Conservation (phyloP, 2,888 invertebrate genomes). For the Athetis lepigone region DNA sequence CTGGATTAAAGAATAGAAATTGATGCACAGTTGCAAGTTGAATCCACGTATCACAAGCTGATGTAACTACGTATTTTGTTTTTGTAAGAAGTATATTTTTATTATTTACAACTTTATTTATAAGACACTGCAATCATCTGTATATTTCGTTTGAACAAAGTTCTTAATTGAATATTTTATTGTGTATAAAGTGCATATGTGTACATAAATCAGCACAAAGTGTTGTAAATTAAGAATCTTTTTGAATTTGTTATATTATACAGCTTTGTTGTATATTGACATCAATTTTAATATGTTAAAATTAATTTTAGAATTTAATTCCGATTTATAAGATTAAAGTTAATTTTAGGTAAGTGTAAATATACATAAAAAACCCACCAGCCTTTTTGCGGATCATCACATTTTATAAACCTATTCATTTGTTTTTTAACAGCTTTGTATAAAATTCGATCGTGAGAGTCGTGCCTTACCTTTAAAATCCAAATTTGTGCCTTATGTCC, state of each 20-base stretch:
- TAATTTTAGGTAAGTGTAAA: constrained; percentile 70
- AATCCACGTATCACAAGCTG: constrained; percentile 66
- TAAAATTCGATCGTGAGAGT: constrained; percentile 54
- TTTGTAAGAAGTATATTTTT: constrained; percentile 60
- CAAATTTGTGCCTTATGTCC: constrained; percentile 69
- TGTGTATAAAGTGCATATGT: constrained; percentile 71
- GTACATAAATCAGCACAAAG: constrained; percentile 82
- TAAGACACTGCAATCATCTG: constrained; percentile 66
- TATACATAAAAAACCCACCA: constrained; percentile 81
- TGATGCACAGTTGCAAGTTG: constrained; percentile 53
- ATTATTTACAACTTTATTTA: constrained; percentile 55
- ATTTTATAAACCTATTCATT: constrained; percentile 52
- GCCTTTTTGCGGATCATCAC: constrained; percentile 71
- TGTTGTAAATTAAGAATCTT: constrained; percentile 75
- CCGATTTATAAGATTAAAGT: constrained; percentile 45
- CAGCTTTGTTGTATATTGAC: constrained; percentile 76
- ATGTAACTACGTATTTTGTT: constrained; percentile 49
- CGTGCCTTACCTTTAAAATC: constrained; percentile 67
- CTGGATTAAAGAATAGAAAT: constrained; percentile 31
- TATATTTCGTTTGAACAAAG: constrained; percentile 87
- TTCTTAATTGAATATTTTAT: constrained; percentile 73
- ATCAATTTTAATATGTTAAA: constrained; percentile 70
- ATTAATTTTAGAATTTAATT: constrained; percentile 61
- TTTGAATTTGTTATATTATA: constrained; percentile 67
- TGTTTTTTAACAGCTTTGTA: constrained; percentile 44